Evolutionary conservation across 92 coral and sea anemone species (phyloP), one percentile per base, ranked within the genome.

Genomic region (Heliopora coerulea): DNA sequence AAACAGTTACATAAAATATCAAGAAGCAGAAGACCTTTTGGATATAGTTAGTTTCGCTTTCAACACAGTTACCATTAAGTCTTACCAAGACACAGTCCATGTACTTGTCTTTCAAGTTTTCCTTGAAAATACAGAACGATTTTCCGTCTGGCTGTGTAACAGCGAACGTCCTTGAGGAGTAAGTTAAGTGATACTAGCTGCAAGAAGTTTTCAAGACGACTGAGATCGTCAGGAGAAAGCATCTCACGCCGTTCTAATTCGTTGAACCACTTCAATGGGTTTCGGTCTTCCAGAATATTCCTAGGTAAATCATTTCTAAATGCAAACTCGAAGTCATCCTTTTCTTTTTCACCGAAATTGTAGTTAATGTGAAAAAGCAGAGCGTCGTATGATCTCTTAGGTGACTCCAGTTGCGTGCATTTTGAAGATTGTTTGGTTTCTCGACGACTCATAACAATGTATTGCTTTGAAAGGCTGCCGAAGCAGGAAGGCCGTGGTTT

Each of bases 401-500:
- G 77, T 70, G 77, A 70, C 32, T 30, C 63, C 64, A 70, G 41
- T 14, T 58, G 44, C 27, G 19, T 46, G 49, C 77, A 70, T 70
- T 41, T 70, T 31, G 76, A 34, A 31, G 33, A 7, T 31, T 8
- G 4, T 15, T 29, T 70, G 0, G 24, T 34, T 29, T 17, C 28
- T 70, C 13, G 31, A 0, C 8, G 4, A 33, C n/a, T 62, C 77
- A 70, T 70, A 50, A 52, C 29, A 70, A 50, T 10, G 0, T 0
- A 42, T 50, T 23, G 58, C 11, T 37, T 37, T 4, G 42, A 37
- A 37, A 4, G 11, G 42, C 4, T 37, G 42, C 42, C 42, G 42
- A 37, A 37, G 42, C 42, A 37, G n/a, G n/a, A n/a, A n/a, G n/a
- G n/a, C n/a, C n/a, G n/a, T n/a, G n/a, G n/a, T n/a, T n/a, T n/a